Percentiles rank a stretch among this genome's conserved stretches.
These are phyloP conservation scores for Ferrisia virgata DNA, from an alignment of 2,888 invertebrate species.

Conservation along the genomic window DNA sequence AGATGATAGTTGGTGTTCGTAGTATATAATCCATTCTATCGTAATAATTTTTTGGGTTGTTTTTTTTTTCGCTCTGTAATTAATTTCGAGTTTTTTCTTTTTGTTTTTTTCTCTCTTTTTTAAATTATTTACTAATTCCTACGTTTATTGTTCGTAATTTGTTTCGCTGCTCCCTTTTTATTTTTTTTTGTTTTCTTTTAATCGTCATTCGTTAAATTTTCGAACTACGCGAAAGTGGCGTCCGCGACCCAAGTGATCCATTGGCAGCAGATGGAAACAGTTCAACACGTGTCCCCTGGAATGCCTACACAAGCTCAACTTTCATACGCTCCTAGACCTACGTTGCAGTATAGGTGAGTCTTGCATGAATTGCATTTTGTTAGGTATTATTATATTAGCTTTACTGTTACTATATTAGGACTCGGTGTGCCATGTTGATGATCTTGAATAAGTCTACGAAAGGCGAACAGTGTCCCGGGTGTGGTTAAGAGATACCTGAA, in stretches of 20 bases:
- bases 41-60: background rate
- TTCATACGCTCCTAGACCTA: conserved; percentile 38
- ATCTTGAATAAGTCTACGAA: background rate
- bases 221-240: conserved; percentile 42
- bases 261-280: conserved; percentile 45
- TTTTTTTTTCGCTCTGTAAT: background rate
- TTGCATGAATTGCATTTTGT: background rate
- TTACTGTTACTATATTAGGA: background rate
- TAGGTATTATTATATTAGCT: background rate
- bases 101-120: background rate
- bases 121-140: background rate
- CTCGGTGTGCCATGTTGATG: background rate
- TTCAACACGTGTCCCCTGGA: conserved; percentile 45
- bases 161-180: background rate
- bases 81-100: background rate
- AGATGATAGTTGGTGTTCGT: conserved; percentile 13
- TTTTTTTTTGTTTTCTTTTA: background rate
- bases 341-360: conserved; percentile 38
- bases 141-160: background rate
- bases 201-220: conserved; percentile 5
- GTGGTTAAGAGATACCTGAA: background rate
- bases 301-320: conserved; percentile 45
- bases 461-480: background rate
- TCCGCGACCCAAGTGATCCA: conserved; percentile 44
- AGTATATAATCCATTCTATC: conserved; percentile 1